Base-by-base conservation (phyloP, 2,797 vertebrate genomes). In the Epinephelus malabaricus region DNA sequence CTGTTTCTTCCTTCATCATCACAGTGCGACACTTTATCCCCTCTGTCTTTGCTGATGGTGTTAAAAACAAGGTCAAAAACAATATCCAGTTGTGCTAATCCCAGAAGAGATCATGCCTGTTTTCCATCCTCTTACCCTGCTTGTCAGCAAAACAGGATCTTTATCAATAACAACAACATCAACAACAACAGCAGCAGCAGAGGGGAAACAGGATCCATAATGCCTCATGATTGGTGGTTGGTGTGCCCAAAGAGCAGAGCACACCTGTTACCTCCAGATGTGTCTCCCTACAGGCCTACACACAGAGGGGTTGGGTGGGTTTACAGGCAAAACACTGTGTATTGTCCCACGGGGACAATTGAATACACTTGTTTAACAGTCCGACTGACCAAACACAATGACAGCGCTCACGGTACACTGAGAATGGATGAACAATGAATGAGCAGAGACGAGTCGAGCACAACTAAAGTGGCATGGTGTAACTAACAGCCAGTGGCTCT, bases 201-300 rank as follows among this genome's bases (percentile, higher is more conserved):
- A 77, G 61, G 45, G 76, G 43, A 63, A 75, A 62, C 79, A 60
- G 45, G 23, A 21, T 21, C 34, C 64, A 69, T n/a, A 19, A 63
- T 18, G 58, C 49, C 66, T 74, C 27, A 53, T 51, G 65, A 59
- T 71, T 69, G 15, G 69, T 25, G 25, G 53, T 45, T 65, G 59
- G 45, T 5, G 47, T 43, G 55, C 50, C 64, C 11, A 90, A 61
- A 79, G 84, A 88, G 68, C 38, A 66, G 84, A 88, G 68, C 38
- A 66, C 87, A 91, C 92, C 90, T 88, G 92, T 85, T 74, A 89
- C 85, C 89, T 92, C 91, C 90, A 90, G 85, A 92, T 93, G 90
- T 84, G 90, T 91, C 90, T 86, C 79, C 87, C 86, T 74, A 72
- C 81, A 76, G 63, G 73, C 49, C 46, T 11, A 10, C 78, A 79